Percentiles rank a stretch among this genome's conserved stretches.
phyloP scores from a whole-genome alignment of 2,888 invertebrate species.

The Drosophila anceps region DNA sequence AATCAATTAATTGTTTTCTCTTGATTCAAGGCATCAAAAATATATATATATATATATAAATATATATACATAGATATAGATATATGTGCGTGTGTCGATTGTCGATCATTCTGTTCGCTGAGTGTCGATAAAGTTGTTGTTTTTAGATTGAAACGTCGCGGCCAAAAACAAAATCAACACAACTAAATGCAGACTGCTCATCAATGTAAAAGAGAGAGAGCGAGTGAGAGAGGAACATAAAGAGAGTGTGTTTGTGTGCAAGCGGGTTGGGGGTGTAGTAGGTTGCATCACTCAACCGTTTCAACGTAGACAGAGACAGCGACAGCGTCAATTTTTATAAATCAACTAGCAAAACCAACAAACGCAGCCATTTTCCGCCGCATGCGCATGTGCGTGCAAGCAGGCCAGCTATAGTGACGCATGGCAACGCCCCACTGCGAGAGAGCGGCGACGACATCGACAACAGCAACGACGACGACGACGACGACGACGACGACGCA shows the following conservation, averaged over 20 bases:
- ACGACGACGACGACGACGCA: constrained; percentile 56
- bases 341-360: constrained; percentile 73
- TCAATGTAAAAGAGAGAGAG: background rate
- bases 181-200: constrained; percentile 58
- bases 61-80: background rate
- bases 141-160: constrained; percentile 80
- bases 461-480: constrained; percentile 21
- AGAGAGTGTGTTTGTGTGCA: background rate
- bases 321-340: constrained; percentile 58
- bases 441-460: constrained; percentile 46
- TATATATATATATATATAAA: background rate
- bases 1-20: constrained; percentile 53
- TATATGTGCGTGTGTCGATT: constrained; percentile 23
- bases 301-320: constrained; percentile 48
- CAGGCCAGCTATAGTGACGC: constrained; percentile 29
- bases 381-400: constrained; percentile 46
- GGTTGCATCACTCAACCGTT: constrained; percentile 53
- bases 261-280: background rate
- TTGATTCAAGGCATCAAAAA: constrained; percentile 9
- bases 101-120: constrained; percentile 44
- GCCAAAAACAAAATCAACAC: constrained; percentile 78
- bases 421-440: constrained; percentile 56
- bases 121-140: constrained; percentile 79
- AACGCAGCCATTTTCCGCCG: constrained; percentile 76
- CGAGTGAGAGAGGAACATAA: background rate